Percentiles rank a stretch among this genome's conserved stretches.
Evolutionary conservation across 2,888 invertebrate genomes (phyloP).

Genomic region (Pachycephus smyrnensis): DNA sequence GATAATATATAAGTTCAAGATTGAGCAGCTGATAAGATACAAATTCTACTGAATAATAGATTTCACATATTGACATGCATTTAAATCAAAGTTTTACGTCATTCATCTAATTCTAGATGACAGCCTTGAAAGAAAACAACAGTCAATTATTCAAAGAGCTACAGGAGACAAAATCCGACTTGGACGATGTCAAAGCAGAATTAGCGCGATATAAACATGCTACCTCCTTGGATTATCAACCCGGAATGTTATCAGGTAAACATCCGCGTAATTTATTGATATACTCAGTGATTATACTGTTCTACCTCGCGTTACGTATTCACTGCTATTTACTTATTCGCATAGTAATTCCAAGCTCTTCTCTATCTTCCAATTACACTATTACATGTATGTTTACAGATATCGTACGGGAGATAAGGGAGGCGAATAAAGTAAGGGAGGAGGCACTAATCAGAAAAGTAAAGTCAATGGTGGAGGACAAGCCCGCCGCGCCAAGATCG

Average conservation of each 20-base stretch:
- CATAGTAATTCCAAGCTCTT: not conserved
- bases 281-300: not conserved
- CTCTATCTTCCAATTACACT: not conserved
- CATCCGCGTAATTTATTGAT: conserved; percentile 1
- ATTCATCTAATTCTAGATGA: conserved; percentile 50
- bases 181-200: conserved; percentile 60
- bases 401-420: conserved; percentile 62
- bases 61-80: not conserved
- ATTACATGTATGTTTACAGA: conserved; percentile 40
- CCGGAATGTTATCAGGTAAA: conserved; percentile 64
- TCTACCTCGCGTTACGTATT: not conserved
- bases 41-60: not conserved
- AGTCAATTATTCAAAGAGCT: conserved; percentile 81
- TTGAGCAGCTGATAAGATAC: not conserved
- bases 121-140: conserved; percentile 77
- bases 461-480: conserved; percentile 54
- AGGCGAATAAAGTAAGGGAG: conserved; percentile 60
- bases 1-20: not conserved
- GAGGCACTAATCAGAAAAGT: conserved; percentile 60
- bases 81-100: not conserved
- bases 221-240: conserved; percentile 58
- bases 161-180: conserved; percentile 77
- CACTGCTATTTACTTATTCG: not conserved
- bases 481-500: conserved; percentile 41
- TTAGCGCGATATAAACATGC: conserved; percentile 53